These are phyloP conservation scores for Hirtodrosophila alboralis DNA, from an alignment of 2,888 invertebrate species.

Conservation along the genomic window DNA sequence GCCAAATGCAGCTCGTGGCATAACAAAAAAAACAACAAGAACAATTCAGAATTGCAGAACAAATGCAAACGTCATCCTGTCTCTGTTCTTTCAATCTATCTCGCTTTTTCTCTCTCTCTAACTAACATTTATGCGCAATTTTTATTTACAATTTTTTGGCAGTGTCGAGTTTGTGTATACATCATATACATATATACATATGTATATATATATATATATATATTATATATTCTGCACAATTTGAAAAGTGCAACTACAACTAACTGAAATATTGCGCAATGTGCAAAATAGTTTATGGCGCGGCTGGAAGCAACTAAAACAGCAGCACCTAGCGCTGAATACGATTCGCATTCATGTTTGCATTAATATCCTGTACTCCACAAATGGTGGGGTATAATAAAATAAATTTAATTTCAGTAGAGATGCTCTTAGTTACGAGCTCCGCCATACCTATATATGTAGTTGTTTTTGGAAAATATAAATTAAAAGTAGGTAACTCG, in stretches of 20 bases:
- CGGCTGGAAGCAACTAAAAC: conserved; percentile 47
- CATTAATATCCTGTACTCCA: conserved; percentile 18
- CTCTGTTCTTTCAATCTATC: conserved; percentile 12
- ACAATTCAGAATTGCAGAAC: conserved; percentile 28
- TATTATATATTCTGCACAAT: conserved; percentile 59
- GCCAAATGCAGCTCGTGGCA: conserved; percentile 48
- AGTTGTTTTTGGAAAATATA: no score
- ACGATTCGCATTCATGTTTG: conserved; percentile 45
- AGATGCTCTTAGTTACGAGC: no score
- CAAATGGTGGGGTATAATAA: not conserved
- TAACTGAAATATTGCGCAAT: conserved; percentile 75
- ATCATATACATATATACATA: no score
- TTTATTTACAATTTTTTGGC: conserved; percentile 68
- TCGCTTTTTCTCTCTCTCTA: conserved; percentile 21
- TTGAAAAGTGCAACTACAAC: conserved; percentile 72
- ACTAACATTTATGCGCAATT: conserved; percentile 57
- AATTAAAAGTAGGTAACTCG: conserved; percentile 5
- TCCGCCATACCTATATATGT: no score
- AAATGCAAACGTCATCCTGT: conserved; percentile 21
- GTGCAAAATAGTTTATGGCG: conserved; percentile 76
- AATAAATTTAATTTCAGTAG: no score
- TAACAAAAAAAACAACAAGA: conserved; percentile 18
- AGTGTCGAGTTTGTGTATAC: conserved; percentile 26
- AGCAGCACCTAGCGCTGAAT: conserved; percentile 42
- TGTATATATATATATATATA: conserved; percentile 23